Conservation (phyloP, 2,113 vertebrate species). For the Nothoprocta perdicaria region DNA sequence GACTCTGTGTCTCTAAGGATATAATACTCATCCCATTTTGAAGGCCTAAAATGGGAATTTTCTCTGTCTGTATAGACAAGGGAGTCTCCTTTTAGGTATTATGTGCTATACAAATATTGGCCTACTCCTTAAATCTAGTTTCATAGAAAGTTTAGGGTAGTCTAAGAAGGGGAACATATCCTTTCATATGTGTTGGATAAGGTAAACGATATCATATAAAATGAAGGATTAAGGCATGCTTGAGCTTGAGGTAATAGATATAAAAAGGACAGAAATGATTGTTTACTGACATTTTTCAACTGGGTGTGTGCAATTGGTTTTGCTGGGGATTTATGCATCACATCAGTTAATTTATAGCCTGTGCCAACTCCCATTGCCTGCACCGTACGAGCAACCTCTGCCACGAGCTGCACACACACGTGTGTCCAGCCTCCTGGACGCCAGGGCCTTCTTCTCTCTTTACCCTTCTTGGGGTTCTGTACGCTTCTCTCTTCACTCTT, state of each 20-base stretch:
- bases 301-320: constrained; percentile 75
- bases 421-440: neutral
- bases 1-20: neutral
- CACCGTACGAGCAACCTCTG: constrained; percentile 8
- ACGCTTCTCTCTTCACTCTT: accelerated
- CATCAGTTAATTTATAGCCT: constrained; percentile 45
- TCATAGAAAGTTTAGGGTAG: constrained; percentile 62
- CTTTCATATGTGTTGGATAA: constrained; percentile 44
- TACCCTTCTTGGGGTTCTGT: neutral
- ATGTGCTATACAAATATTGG: constrained; percentile 47
- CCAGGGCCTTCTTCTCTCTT: accelerated
- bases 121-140: constrained; percentile 32
- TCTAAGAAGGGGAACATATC: constrained; percentile 24
- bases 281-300: constrained; percentile 79
- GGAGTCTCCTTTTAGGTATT: constrained; percentile 42
- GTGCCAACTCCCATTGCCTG: constrained; percentile 47
- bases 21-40: neutral
- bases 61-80: neutral
- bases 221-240: constrained; percentile 73
- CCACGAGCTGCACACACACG: neutral
- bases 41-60: constrained; percentile 36
- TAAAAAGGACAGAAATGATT: constrained; percentile 72
- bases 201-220: constrained; percentile 66
- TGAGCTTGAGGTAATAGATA: constrained; percentile 60
- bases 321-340: constrained; percentile 69